Percentiles rank a stretch among this genome's conserved stretches.
These are phyloP conservation scores for Pyxicephalus adspersus DNA, from an alignment of 2,113 vertebrate genomes.

Conservation along the genomic window DNA sequence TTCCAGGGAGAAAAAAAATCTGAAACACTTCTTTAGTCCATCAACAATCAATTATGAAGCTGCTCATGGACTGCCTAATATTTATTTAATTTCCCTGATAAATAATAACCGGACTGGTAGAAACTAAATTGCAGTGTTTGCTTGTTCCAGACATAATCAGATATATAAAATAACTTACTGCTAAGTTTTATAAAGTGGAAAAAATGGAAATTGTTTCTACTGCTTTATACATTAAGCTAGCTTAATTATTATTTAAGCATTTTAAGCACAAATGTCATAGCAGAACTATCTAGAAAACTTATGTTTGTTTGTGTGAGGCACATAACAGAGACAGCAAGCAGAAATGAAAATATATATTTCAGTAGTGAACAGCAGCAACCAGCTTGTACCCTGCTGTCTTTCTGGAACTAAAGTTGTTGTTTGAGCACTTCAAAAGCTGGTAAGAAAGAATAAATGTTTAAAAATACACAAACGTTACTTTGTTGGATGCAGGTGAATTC, in stretches of 20 bases:
- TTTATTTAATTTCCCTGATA: no score
- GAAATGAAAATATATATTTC: conserved; percentile 26
- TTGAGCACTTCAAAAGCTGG: conserved; percentile 13
- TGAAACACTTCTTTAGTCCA: no score
- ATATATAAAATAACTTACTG: not conserved
- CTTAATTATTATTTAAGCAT: conserved; percentile 14
- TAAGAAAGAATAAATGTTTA: not conserved
- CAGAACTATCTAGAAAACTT: not conserved
- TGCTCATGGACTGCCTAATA: no score
- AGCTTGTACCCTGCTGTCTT: not conserved
- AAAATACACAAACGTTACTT: not conserved
- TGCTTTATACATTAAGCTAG: not conserved
- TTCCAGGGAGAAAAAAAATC: no score
- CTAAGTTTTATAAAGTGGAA: not conserved
- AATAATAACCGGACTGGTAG: no score
- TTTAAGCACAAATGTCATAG: conserved; percentile 19
- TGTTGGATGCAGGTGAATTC: not conserved
- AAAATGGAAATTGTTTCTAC: not conserved
- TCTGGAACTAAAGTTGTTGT: not conserved
- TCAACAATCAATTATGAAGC: no score
- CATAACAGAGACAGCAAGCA: not conserved
- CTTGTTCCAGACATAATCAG: not conserved
- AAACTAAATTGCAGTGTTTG: no score
- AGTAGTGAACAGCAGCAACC: conserved; percentile 12
- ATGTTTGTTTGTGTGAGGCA: not conserved